Conservation (phyloP, 2,113 vertebrate species). For the Oreochromis aureus region DNA sequence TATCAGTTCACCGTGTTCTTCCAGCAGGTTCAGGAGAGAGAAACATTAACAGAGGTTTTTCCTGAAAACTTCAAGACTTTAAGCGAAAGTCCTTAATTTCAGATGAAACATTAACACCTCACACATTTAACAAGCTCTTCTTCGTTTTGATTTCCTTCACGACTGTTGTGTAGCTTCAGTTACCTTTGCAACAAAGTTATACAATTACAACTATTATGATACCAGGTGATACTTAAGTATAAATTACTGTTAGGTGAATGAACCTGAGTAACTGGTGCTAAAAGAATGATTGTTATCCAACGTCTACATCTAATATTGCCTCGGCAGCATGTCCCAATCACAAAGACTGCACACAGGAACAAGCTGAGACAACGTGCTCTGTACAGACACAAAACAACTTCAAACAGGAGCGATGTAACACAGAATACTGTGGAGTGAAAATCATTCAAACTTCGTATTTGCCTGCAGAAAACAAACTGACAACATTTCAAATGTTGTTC, state of each 20-base stretch:
- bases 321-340: background rate
- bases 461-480: background rate
- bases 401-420: background rate
- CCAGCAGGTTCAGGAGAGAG: background rate
- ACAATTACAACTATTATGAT: background rate
- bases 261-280: background rate
- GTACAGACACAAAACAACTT: background rate
- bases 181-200: fast-evolving
- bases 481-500: fast-evolving
- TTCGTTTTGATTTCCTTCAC: background rate
- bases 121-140: background rate
- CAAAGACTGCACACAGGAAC: background rate
- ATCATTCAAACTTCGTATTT: fast-evolving
- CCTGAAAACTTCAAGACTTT: too few species aligned
- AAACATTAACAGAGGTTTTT: background rate
- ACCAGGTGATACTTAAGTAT: background rate
- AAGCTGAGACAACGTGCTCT: background rate
- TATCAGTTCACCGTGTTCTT: background rate
- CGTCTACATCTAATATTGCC: background rate
- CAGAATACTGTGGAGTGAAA: background rate
- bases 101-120: background rate
- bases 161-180: background rate
- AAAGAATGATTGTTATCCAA: background rate
- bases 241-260: background rate
- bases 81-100: background rate